Base-by-base conservation (phyloP, 2,113 vertebrate genomes). In the Pseudolaguvia tuberculata region DNA sequence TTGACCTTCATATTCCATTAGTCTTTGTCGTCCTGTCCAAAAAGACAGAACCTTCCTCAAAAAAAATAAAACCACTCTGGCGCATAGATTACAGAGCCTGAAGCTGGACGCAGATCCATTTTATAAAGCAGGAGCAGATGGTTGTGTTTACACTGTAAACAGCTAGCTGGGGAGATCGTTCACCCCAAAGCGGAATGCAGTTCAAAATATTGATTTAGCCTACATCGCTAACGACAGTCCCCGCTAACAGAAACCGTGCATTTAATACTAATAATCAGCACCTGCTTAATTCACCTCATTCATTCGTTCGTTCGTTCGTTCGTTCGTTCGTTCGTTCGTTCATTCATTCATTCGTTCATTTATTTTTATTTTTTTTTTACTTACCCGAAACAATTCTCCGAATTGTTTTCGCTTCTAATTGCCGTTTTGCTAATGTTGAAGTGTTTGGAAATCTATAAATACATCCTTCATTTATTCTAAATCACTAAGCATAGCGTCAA, bases 91-190 rank as follows among this genome's bases (percentile, higher is more conserved):
- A 48, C 42, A 72, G 39, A 58, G 21, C 39, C 69, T 12, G 53
- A 71, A 56, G 35, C 69, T 47, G 31, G 47, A 57, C 56, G 52
- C 53, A 47, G 53, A 39, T 56, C 35, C 53, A 29, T 52, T 51
- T 52, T 39, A 27, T 17, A 51, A 67, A 67, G 56, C 56, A 21
- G 1, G 18, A 72, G 55, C 71, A 73, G 71, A 73, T 73, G 72
- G 72, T 10, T 1, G 10, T 62, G 72, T 73, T 73, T 73, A 73
- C 58, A 63, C 47, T 73, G 59, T 63, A 52, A 39, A 52, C 72
- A 62, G 29, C 71, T 51, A 67, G 71, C 47, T 35, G 50, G 15
- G 58, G 71, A n/a, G 71, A 73, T 65, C 59, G 31, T 63, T 53
- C 61, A 35, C 59, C 61, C 58, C 50, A 25, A 63, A 63, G 48